A percentile compares a stretch with the other conserved stretches of the same genome.
Conservation (phyloP, 2,797 vertebrate species). For the Cygnus olor region DNA sequence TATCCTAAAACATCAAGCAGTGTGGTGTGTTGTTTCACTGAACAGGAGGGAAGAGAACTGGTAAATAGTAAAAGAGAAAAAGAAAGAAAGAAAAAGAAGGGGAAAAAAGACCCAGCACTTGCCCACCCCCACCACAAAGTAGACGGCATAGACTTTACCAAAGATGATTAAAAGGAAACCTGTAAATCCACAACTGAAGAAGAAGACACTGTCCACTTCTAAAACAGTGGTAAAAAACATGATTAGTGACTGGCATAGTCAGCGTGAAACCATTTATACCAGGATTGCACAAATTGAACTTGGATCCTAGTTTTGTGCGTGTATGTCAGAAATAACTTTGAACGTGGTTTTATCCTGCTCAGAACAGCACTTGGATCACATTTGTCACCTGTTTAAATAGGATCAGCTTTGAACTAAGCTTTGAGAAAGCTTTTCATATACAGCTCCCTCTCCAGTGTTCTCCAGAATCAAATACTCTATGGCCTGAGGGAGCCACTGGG, state of each 20-base stretch:
- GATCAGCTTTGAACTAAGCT: constrained; percentile 14
- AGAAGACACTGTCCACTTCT: not conserved
- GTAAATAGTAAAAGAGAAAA: not conserved
- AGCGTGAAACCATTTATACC: not conserved
- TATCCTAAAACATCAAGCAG: not conserved
- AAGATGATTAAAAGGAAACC: constrained; percentile 15
- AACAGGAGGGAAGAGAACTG: not conserved
- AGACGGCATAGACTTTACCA: not conserved
- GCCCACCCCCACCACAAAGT: not conserved
- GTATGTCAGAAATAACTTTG: not conserved
- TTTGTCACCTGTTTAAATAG: constrained; percentile 50
- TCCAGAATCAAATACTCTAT: not conserved
- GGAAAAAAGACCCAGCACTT: not conserved
- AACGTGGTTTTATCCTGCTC: constrained; percentile 5
- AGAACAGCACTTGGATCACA: not conserved
- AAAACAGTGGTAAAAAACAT: not conserved
- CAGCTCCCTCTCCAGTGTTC: not conserved
- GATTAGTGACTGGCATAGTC: not conserved
- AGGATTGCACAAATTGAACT: not conserved
- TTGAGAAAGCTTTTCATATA: constrained; percentile 22
- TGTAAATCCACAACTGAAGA: constrained; percentile 2
- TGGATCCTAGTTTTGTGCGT: not conserved
- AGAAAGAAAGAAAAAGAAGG: not conserved
- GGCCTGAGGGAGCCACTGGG: constrained; percentile 8
- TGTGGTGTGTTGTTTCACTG: not conserved